Conservation (phyloP, 2,797 vertebrate genomes). For the Myotis myotis region DNA sequence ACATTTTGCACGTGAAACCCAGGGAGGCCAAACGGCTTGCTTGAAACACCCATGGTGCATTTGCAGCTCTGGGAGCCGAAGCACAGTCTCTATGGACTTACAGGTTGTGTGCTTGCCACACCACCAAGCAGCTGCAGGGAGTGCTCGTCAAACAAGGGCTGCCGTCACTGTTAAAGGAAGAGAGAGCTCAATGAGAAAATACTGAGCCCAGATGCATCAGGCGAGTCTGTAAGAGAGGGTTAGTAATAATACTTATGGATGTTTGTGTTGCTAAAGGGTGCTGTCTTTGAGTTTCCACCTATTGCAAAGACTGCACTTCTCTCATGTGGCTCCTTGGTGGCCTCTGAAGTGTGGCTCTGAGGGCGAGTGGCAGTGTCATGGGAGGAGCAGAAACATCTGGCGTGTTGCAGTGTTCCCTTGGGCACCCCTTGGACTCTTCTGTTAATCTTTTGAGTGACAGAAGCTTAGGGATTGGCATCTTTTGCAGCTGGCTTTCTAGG, state of each 20-base stretch:
- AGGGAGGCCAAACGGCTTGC: background rate
- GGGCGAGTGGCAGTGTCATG: background rate
- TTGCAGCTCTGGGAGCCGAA: background rate
- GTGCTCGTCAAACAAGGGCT: accelerated
- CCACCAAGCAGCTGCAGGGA: background rate
- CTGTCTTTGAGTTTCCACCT: background rate
- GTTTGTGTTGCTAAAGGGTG: background rate
- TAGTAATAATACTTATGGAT: background rate
- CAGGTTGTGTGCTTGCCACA: background rate
- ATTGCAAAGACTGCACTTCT: background rate
- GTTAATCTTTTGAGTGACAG: slow-evolving; percentile 78
- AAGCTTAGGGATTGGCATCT: slow-evolving; percentile 65
- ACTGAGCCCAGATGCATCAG: background rate
- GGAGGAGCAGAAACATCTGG: slow-evolving; percentile 65
- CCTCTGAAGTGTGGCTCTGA: slow-evolving; percentile 36
- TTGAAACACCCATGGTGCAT: background rate
- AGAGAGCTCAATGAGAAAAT: background rate
- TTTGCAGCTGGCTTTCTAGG: slow-evolving; percentile 73
- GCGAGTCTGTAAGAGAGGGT: background rate
- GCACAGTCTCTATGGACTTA: background rate
- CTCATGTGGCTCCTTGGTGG: slow-evolving; percentile 36
- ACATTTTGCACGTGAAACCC: background rate
- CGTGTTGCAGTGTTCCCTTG: slow-evolving; percentile 45
- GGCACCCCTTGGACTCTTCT: slow-evolving; percentile 37
- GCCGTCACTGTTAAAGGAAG: background rate